Evolutionary conservation across 2,797 vertebrate species (phyloP), one percentile per base, ranked within the genome.

Genomic region (Micromesistius poutassou): DNA sequence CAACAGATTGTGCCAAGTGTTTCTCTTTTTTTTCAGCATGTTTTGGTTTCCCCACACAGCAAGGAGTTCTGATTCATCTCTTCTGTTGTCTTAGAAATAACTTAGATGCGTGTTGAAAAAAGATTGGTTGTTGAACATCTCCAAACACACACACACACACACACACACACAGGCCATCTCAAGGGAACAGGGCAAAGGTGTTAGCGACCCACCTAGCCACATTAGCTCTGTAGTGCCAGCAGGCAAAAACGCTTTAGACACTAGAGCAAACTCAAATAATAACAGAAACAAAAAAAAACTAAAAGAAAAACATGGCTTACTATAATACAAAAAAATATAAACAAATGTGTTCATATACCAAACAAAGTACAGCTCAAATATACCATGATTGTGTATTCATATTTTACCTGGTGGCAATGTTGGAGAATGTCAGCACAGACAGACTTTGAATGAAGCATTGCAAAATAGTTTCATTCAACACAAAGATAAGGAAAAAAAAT

Each of bases 251-350:
- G 83, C 28, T 30, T 36, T 50, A 50, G 46, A 50, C 14, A 1
- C 42, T 46, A 46, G 16, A 50, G 46, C 46, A 19, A 73, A 79
- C 74, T 82, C 10, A 38, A 74, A 78, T 82, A 74, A 82, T 80
- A 79, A 25, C 76, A 72, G 4, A 42, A 35, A 9, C 0, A 73
- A 78, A 62, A 71, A 42, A 79, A 77, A 16, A 68, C 55, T 35
- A 42, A 70, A 78, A 84, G 80, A 73, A 78, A 85, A 81, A 78
- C 70, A 79, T 71, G 9, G 74, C 75, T 71, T 78, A 79, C 14
- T 12, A 72, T 78, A 16, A 16, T 42, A 42, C 40, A 13, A 42
- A 42, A 77, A n/a, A 72, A 55, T 31, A 72, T 35, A 35, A 55
- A 50, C 76, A 7, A n/a, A 13, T 68, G n/a, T 4, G 19, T 50